These are phyloP conservation scores for Festucalex cinctus DNA, from an alignment of 2,113 vertebrate species.

Conservation along the genomic window DNA sequence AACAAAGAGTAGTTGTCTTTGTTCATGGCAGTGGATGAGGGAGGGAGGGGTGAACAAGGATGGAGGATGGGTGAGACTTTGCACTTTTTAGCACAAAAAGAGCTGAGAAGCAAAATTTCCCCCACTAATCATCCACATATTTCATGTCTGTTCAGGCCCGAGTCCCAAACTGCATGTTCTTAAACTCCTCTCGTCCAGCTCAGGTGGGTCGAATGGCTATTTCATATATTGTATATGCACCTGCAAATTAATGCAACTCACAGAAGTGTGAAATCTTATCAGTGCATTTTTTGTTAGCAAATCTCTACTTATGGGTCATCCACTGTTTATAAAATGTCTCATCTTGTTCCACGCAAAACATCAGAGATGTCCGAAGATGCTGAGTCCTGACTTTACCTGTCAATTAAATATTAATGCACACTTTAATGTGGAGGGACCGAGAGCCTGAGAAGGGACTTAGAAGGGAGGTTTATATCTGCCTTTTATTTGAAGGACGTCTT, in stretches of 20 bases:
- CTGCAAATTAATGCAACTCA: background rate
- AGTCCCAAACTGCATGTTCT: constrained; percentile 11
- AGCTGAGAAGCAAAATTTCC: constrained; percentile 27
- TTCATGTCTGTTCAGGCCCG: constrained; percentile 6
- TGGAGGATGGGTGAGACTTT: constrained; percentile 54
- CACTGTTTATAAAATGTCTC: constrained; percentile 16
- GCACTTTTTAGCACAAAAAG: constrained; percentile 40
- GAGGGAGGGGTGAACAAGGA: constrained; percentile 52
- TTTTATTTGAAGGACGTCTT: background rate
- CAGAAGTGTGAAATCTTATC: background rate
- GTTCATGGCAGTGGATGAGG: constrained; percentile 53
- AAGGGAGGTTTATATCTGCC: background rate
- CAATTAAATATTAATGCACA: constrained; percentile 36
- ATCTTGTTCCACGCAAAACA: constrained; percentile 19
- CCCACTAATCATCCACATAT: constrained; percentile 15
- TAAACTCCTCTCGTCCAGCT: constrained; percentile 12
- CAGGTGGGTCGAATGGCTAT: background rate
- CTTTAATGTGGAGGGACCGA: constrained; percentile 8
- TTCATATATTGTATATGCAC: background rate
- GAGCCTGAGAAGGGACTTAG: constrained; percentile 9
- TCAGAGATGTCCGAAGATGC: constrained; percentile 20
- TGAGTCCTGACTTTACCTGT: constrained; percentile 5
- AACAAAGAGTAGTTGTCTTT: constrained; percentile 70
- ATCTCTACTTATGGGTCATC: background rate
- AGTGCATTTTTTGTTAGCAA: background rate